Evolutionary conservation across 2,797 vertebrate species (phyloP), one percentile per base, ranked within the genome.

Genomic region (Erpetoichthys calabaricus): DNA sequence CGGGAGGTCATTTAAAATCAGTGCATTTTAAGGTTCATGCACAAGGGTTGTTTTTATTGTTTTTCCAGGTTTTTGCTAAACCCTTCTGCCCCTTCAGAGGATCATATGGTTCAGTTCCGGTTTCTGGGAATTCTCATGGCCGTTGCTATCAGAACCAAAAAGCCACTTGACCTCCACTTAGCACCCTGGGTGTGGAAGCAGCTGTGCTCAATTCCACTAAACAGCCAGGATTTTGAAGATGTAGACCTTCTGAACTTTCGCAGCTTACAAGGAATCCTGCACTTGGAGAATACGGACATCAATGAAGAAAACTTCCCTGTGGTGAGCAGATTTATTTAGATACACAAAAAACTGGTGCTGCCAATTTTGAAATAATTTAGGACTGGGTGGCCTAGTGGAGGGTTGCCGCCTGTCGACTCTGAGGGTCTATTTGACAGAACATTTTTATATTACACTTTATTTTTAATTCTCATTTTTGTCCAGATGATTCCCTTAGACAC

Each of bases 401-500:
- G 8, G 49, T 4, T 5, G 8, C 49, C 8, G 49, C 8, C 8
- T 51, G 25, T 25, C 25, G 25, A 25, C 25, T 25, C 25, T 25
- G 25, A 25, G 25, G 25, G 25, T 25, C 25, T 25, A 25, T 25
- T 25, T 25, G 25, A 25, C 25, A 25, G 25, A 25, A 25, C 25
- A 25, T 25, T 25, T 25, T 25, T 25, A 25, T 25, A 2, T 25
- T 25, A 25, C 25, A 25, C 25, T 25, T 25, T 25, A 25, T 25
- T 25, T 25, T 25, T 25, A 25, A 25, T 25, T 47, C n/a, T 8
- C 59, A 5, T 60, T 45, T 8, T 41, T 54, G 47, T 51, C 3
- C 64, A 89, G 86, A 89, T 89, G 86, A 89, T 89, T 56, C 82
- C 86, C 4, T 67, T 89, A 69, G 86, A 85, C 72, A 85, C 86